Percentiles rank a stretch among this genome's conserved stretches.
Evolutionary conservation across 35 echinoderm and acorn worm genomes (phyloP).

Genomic region (Stichopus chloronotus): DNA sequence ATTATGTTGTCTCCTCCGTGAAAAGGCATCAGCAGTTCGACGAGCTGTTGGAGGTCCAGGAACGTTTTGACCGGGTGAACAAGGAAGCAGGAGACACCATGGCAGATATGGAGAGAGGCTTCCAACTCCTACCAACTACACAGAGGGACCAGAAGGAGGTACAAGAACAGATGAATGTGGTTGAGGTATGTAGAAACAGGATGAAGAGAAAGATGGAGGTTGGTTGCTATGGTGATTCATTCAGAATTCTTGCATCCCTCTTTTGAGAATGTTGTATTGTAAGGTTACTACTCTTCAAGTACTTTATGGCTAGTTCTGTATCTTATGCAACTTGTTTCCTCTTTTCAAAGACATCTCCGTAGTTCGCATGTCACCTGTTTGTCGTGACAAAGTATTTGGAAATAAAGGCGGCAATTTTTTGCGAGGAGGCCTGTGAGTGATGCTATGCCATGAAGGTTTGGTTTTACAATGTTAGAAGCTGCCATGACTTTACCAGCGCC

Average conservation of each 20-base stretch:
- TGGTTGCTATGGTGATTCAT: background rate
- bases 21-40: slow-evolving; percentile 70
- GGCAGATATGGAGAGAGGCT: slow-evolving; percentile 68
- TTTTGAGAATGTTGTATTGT: background rate
- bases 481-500: no score
- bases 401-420: no score
- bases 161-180: slow-evolving; percentile 60
- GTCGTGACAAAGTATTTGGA: no score
- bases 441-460: no score
- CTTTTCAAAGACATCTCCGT: no score
- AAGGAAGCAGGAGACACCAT: slow-evolving; percentile 69
- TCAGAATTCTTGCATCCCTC: background rate
- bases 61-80: slow-evolving; percentile 68
- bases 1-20: no score
- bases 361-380: no score
- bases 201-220: background rate
- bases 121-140: slow-evolving; percentile 65
- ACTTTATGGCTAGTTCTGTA: background rate
- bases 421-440: no score
- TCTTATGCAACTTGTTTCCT: no score
- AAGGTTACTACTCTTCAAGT: background rate
- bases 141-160: slow-evolving; percentile 67
- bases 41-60: slow-evolving; percentile 72
- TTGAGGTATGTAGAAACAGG: slow-evolving; percentile 61
- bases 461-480: no score